Conservation (phyloP, 2,113 vertebrate species). For the Heterotilapia buettikoferi region DNA sequence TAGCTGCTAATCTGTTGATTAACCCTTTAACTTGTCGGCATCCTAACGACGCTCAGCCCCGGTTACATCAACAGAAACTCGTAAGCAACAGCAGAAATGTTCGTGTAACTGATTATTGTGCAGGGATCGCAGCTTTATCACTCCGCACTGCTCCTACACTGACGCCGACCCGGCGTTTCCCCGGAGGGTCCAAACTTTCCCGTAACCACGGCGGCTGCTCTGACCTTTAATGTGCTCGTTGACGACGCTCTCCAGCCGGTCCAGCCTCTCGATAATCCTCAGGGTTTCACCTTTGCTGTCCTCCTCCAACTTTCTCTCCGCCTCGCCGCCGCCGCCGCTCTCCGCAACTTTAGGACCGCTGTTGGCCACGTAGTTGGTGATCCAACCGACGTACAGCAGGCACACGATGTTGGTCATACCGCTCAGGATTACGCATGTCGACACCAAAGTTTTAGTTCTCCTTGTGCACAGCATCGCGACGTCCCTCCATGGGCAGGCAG, state of each 20-base stretch:
- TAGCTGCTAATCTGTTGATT: neutral
- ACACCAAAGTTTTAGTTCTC: constrained; percentile 99
- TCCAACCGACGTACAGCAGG: constrained; percentile 95
- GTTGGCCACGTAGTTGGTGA: constrained; percentile 92
- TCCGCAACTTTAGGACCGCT: constrained; percentile 84
- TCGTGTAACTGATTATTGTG: neutral
- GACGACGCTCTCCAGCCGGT: constrained; percentile 92
- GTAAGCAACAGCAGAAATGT: neutral
- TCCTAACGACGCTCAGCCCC: neutral
- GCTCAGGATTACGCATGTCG: constrained; percentile 95
- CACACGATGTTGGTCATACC: constrained; percentile 97
- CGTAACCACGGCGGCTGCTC: neutral
- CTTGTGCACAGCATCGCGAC: constrained; percentile 91
- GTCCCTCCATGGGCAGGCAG: constrained; percentile 79
- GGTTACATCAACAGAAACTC: neutral
- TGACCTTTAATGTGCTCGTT: constrained; percentile 96
- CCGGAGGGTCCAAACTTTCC: neutral
- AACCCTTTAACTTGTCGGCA: neutral
- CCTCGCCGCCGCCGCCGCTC: constrained; percentile 66
- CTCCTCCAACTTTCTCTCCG: constrained; percentile 87
- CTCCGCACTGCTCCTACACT: neutral
- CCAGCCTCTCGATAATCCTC: constrained; percentile 90
- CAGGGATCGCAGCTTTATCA: neutral
- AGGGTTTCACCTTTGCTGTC: constrained; percentile 88
- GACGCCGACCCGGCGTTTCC: neutral